Conservation (phyloP, 2,113 vertebrate species). For the Odobenus rosmarus region DNA sequence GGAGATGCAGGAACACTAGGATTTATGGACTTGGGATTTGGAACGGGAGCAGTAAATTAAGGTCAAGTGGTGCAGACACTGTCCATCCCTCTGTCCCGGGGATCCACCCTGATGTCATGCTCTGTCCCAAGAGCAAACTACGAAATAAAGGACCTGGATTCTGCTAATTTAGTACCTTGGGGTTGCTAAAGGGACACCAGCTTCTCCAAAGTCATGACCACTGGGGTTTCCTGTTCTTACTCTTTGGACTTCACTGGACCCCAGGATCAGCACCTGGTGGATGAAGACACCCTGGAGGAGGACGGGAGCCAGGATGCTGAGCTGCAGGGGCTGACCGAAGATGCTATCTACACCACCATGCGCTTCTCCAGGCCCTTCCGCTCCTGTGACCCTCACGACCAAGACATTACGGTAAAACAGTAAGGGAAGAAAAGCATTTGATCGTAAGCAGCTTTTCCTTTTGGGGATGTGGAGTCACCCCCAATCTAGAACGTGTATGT, state of each 20-base stretch:
- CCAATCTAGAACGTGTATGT: background rate
- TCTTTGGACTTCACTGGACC: background rate
- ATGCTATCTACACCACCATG: slow-evolving; percentile 83
- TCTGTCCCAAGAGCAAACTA: background rate
- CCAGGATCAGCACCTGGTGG: slow-evolving; percentile 85
- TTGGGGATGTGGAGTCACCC: background rate
- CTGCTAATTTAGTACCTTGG: background rate
- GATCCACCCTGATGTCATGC: too few species aligned
- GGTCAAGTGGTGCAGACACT: background rate
- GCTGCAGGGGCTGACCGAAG: slow-evolving; percentile 84
- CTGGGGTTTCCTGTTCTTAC: background rate
- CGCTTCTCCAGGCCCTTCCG: slow-evolving; percentile 82
- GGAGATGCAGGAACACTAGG: background rate
- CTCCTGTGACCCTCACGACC: slow-evolving; percentile 86
- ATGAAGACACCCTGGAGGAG: slow-evolving; percentile 78
- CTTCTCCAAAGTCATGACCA: background rate
- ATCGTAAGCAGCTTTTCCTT: background rate
- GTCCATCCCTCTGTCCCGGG: background rate
- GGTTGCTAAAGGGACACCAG: background rate
- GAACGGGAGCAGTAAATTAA: background rate
- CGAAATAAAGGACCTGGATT: background rate
- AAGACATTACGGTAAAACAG: slow-evolving; percentile 84
- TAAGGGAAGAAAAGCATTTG: too few species aligned
- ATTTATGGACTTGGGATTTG: background rate
- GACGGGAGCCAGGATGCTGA: slow-evolving; percentile 88